Percentiles rank a stretch among this genome's conserved stretches.
phyloP scores from a whole-genome alignment of 2,888 invertebrate genomes.

The Diarsia brunnea region DNA sequence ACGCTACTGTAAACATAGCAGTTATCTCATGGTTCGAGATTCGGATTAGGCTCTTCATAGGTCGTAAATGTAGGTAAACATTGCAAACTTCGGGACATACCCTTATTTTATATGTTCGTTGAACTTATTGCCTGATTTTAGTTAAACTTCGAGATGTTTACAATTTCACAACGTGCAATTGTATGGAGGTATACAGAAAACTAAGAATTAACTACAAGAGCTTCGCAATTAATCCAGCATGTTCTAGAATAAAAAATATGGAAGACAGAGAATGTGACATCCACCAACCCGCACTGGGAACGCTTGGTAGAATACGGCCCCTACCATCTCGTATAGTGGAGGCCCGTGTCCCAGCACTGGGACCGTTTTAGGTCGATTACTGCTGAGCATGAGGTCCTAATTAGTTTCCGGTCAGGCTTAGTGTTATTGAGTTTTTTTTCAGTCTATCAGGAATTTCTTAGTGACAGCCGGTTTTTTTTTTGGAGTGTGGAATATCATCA shows the following conservation, averaged over 20 bases:
- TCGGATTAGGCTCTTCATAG: background rate
- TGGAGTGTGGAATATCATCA: no score
- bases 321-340: no score
- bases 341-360: no score
- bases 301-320: no score
- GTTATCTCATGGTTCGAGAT: background rate
- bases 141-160: background rate
- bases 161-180: background rate
- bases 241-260: no score
- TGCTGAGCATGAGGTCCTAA: background rate
- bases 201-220: no score
- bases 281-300: no score
- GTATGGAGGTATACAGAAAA: no score
- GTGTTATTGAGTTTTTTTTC: background rate
- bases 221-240: no score
- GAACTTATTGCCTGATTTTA: background rate
- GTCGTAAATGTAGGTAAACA: conserved; percentile 8
- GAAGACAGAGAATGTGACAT: no score
- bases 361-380: no score
- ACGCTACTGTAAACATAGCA: background rate
- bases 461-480: background rate
- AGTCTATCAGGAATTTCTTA: background rate
- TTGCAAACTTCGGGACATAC: background rate
- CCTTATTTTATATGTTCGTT: background rate
- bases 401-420: background rate